phyloP scores from a whole-genome alignment of 2,797 vertebrate genomes.

The Pithecia hirsuta region DNA sequence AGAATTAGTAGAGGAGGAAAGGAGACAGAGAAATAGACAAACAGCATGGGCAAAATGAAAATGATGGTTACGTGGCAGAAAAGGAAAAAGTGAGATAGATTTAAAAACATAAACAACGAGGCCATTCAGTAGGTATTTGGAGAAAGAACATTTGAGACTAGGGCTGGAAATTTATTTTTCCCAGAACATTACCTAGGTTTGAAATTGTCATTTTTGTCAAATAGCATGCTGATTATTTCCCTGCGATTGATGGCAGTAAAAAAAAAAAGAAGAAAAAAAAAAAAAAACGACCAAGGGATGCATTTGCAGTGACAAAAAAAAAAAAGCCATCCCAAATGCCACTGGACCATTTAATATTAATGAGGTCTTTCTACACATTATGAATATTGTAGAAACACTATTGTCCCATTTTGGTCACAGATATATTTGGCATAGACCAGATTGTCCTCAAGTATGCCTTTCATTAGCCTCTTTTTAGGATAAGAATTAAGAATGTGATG shows the following conservation, averaged over 20 bases:
- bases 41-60: not conserved
- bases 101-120: not conserved
- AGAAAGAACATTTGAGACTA: not conserved
- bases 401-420: not conserved
- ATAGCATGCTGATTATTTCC: not conserved
- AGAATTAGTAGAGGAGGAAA: not conserved
- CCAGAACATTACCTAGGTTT: not conserved
- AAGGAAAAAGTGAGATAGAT: not conserved
- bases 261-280: too few species aligned
- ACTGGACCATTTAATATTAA: fast-evolving
- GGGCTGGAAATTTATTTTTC: not conserved
- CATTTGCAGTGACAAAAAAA: not conserved
- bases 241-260: too few species aligned
- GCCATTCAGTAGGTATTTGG: fast-evolving
- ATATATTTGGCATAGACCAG: too few species aligned
- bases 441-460: not conserved
- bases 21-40: not conserved
- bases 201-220: not conserved
- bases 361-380: not conserved
- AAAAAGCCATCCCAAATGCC: not conserved
- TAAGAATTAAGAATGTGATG: not conserved
- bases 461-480: not conserved
- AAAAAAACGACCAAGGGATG: fast-evolving
- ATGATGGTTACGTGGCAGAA: not conserved
- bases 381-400: not conserved